Conservation (phyloP, 2,113 vertebrate species). For the Heterochromis multidens region DNA sequence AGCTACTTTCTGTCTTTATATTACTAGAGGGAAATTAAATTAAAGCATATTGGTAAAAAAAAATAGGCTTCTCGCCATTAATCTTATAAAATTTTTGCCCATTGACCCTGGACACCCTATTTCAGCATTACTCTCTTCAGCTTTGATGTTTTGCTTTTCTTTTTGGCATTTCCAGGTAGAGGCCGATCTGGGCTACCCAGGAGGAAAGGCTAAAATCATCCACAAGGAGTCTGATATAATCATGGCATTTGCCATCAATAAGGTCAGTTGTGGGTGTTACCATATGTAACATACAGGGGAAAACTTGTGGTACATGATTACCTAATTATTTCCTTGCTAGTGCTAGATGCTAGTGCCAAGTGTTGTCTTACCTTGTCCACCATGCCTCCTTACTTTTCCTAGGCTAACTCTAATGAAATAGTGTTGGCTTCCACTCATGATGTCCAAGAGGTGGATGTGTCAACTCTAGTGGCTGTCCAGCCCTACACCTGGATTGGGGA, state of each 20-base stretch:
- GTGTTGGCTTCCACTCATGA: slow-evolving; percentile 97
- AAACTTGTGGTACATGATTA: background rate
- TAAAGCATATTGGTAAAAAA: background rate
- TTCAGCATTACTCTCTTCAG: background rate
- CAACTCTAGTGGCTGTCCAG: slow-evolving; percentile 88
- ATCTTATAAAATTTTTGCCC: background rate
- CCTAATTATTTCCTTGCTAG: background rate
- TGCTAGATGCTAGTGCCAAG: background rate
- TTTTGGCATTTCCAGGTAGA: slow-evolving; percentile 84
- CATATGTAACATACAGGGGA: background rate
- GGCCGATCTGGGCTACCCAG: slow-evolving; percentile 95
- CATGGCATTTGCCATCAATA: slow-evolving; percentile 97
- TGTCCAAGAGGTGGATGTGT: slow-evolving; percentile 95
- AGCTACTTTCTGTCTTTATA: background rate
- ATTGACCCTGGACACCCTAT: background rate
- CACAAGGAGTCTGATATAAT: slow-evolving; percentile 99
- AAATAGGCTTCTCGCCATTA: no score
- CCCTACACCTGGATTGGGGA: slow-evolving; percentile 97
- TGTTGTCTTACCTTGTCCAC: background rate
- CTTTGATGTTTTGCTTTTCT: background rate
- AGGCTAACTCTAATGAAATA: slow-evolving; percentile 94
- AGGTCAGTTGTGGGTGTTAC: slow-evolving; percentile 72
- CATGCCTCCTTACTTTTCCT: background rate
- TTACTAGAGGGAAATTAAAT: background rate
- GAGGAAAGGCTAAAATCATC: slow-evolving; percentile 95